Evolutionary conservation across 1,140 invertebrate genomes (phyloP), one percentile per base, ranked within the genome.

Genomic region (Cotesia glomerata): DNA sequence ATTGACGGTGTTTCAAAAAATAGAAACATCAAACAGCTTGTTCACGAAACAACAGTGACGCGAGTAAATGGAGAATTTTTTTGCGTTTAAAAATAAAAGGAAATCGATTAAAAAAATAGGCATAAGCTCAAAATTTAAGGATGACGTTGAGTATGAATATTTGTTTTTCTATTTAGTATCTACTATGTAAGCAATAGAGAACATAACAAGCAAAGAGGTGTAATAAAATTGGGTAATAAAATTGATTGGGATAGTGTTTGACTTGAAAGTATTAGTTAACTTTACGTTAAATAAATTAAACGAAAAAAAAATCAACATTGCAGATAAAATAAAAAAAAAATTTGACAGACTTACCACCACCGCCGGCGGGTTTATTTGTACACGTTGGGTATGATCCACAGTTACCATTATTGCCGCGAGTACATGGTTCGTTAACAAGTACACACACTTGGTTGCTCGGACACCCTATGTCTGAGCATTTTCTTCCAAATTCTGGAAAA

Each of bases 391-490:
- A 93, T 52, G 83, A 87, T 56, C 91, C 91, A 65, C 91, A 93
- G 65, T 26, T 26, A 26, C 90, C 86, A 61, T 88, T 85, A 36
- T 85, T 39, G 85, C 82, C 61, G 85, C 84, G 73, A 85, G 88
- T 87, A 81, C 93, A 93, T 2, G 91, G 91, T 78, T 93, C 92
- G 75, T 91, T 90, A 16, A 88, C 90, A 81, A 94, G 89, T n/a
- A 93, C 89, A 80, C 93, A 93, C 68, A 89, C 88, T 84, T 94
- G 90, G 73, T 87, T 91, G 77, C 89, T 91, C 32, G 89, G 84
- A 78, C 93, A 94, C 65, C 92, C 92, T 76, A 94, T 94, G 79
- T 94, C 93, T 76, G 90, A 90, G 81, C 93, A 94, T 11, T 88
- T 89, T 76, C 93, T 89, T 64, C 93, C 93, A 82, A 93, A 94